Conservation (phyloP, 2,888 invertebrate species). For the Ectemnius continuus region DNA sequence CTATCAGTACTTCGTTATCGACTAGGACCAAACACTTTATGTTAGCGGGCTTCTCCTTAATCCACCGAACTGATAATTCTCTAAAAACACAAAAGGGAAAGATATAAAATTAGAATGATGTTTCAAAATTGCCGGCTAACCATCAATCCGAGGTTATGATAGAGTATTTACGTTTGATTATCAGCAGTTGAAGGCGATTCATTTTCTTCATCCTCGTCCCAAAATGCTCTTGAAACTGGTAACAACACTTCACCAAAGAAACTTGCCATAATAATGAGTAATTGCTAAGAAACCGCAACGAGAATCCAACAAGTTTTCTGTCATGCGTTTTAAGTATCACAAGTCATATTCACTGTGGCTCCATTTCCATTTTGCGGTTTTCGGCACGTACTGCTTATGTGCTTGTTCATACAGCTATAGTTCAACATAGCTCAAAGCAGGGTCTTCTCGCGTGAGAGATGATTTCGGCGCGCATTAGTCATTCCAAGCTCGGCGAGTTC, state of each 20-base stretch:
- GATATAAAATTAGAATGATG: not conserved
- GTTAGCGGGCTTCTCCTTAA: conserved; percentile 57
- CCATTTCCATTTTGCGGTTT: too few relatives aligned
- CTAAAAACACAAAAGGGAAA: conserved; percentile 54
- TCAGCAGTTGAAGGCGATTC: conserved; percentile 41
- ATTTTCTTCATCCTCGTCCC: conserved; percentile 72
- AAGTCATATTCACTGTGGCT: too few relatives aligned
- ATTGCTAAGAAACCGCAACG: too few relatives aligned
- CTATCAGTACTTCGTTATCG: conserved; percentile 67
- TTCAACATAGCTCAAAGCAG: too few relatives aligned
- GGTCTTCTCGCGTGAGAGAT: too few relatives aligned
- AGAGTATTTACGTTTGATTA: conserved; percentile 52
- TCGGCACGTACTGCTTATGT: not conserved
- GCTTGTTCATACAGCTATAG: too few relatives aligned
- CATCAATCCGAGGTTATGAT: conserved; percentile 26
- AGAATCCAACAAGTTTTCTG: not conserved
- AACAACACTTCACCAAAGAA: conserved; percentile 72
- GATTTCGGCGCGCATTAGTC: too few relatives aligned
- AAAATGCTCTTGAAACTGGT: conserved; percentile 74
- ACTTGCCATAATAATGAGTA: conserved; percentile 58
- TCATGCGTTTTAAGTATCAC: not conserved
- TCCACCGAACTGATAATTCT: conserved; percentile 66
- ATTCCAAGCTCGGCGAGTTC: too few relatives aligned
- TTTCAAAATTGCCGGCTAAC: not conserved
- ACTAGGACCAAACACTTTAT: conserved; percentile 68